Evolutionary conservation across 2,797 vertebrate genomes (phyloP).

Genomic region (Rhinophrynus dorsalis): DNA sequence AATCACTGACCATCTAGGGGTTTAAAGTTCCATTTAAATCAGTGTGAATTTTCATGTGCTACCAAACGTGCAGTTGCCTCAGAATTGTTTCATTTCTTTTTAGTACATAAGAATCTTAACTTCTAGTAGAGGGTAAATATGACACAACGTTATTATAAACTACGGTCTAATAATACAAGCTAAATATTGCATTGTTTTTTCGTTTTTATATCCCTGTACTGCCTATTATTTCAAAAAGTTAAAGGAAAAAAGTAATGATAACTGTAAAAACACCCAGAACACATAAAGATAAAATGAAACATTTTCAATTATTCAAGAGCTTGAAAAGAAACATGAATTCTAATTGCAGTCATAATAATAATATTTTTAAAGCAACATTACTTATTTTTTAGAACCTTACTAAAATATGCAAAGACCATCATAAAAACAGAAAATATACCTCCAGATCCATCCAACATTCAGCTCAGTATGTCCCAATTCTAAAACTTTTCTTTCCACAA

Average conservation of each 20-base stretch:
- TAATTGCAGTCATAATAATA: conserved; percentile 40
- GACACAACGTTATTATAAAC: too few relatives aligned
- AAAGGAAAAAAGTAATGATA: conserved; percentile 27
- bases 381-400: conserved; percentile 17
- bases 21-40: too few relatives aligned
- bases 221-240: background rate
- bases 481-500: too few relatives aligned
- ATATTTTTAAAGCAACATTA: conserved; percentile 22
- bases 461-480: too few relatives aligned
- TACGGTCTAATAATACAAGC: too few relatives aligned
- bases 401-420: conserved; percentile 18
- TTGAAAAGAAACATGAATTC: conserved; percentile 5
- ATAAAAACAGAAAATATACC: background rate
- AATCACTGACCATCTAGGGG: too few relatives aligned
- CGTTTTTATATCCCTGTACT: background rate
- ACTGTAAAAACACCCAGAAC: conserved; percentile 26
- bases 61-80: too few relatives aligned
- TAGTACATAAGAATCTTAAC: too few relatives aligned
- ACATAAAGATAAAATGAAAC: conserved; percentile 15
- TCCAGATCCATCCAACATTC: background rate
- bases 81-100: too few relatives aligned
- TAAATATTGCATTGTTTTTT: too few relatives aligned
- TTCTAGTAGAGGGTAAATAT: too few relatives aligned
- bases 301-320: conserved; percentile 38
- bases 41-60: too few relatives aligned